Evolutionary conservation across 2,113 vertebrate species (phyloP), one percentile per base, ranked within the genome.

Genomic region (Nymphicus hollandicus): DNA sequence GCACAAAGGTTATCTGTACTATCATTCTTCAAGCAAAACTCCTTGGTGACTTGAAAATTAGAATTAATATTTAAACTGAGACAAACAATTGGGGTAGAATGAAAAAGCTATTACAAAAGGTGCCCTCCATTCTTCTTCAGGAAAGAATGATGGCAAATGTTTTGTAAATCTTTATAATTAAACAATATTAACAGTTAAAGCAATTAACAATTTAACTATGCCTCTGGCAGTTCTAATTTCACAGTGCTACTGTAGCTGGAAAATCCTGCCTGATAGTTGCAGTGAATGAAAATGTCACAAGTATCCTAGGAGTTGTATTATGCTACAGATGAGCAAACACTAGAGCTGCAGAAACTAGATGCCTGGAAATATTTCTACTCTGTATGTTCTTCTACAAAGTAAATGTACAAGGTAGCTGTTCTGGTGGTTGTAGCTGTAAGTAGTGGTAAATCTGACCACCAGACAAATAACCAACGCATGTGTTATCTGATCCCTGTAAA

Each of bases 131-230:
- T 71, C 22, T 69, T 90, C 33, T 84, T 11, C 17, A 55, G 72
- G 44, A 55, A 69, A 91, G 33, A 78, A 86, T 58, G 56, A 74
- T 74, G 76, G 17, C n/a, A 52, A 74, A 63, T 81, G 44, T 91
- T 93, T 94, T 84, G 80, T 81, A 66, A 68, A 52, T 78, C 39
- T 90, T 92, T 49, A 52, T 72, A 89, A 69, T 94, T 84, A 94
- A 79, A 56, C 64, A 49, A 46, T 89, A 41, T 72, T 55, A 89
- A 55, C 27, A 69, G n/a, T 86, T 80, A 64, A 66, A 93, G 31
- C 41, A 71, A 65, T 83, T 81, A 88, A 43, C 56, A 79, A 53
- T 86, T 91, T 47, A 78, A 81, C 70, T 37, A 46, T 60, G 79
- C 82, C 52, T 71, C 50, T 86, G 72, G 86, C 55, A 53, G 24